phyloP scores from a whole-genome alignment of 2,888 invertebrate genomes.

The Spisula subtruncata region DNA sequence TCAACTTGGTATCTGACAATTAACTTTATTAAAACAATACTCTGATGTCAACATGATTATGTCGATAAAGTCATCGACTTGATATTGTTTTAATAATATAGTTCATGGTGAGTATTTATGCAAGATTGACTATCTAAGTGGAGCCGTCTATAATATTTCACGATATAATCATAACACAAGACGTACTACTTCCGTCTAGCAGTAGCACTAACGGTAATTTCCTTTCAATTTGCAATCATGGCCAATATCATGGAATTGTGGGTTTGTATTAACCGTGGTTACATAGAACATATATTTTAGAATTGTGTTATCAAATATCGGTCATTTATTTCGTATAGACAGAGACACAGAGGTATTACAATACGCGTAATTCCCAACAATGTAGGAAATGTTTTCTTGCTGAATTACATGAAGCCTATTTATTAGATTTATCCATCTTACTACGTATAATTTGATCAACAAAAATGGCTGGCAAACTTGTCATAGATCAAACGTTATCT shows the following conservation, averaged over 20 bases:
- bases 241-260: too few species aligned
- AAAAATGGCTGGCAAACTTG: slow-evolving; percentile 32
- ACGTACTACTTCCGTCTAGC: too few species aligned
- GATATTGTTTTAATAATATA: neutral
- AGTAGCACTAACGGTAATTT: too few species aligned
- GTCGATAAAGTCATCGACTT: neutral
- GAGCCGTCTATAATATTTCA: too few species aligned
- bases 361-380: neutral
- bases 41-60: neutral
- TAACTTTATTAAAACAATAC: neutral
- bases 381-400: neutral
- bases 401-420: slow-evolving; percentile 19
- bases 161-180: too few species aligned
- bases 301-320: too few species aligned
- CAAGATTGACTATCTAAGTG: neutral
- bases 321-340: too few species aligned
- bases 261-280: too few species aligned
- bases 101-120: neutral
- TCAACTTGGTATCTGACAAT: neutral
- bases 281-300: too few species aligned
- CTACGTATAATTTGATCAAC: slow-evolving; percentile 39
- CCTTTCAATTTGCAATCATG: too few species aligned
- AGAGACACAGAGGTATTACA: too few species aligned
- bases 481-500: slow-evolving; percentile 45
- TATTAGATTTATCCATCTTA: slow-evolving; percentile 35